Evolutionary conservation across 2,888 invertebrate genomes (phyloP), one percentile per base, ranked within the genome.

Genomic region (Alloplasta piceator): DNA sequence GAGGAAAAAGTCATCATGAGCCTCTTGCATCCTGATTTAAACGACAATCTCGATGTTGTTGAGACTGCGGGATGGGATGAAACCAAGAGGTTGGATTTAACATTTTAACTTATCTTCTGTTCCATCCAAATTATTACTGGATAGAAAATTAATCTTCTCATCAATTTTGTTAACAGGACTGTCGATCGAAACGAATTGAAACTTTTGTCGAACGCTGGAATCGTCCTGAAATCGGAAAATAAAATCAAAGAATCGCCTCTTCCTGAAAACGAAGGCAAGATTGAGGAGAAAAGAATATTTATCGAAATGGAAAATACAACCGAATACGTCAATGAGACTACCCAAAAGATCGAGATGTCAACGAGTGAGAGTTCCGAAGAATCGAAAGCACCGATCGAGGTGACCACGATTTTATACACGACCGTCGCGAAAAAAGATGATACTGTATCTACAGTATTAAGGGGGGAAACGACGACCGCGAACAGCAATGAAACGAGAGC

Each of bases 1-100:
- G 70, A 61, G 38, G 83, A 87, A 70, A 81, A 12, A 43, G 70
- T 89, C 36, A 86, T 90, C 64, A 56, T 90, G 66, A 85, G 85
- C 9, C 64, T 81, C 4, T 58, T 88, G 39, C 89, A 87, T 72
- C 83, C 87, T 3, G 80, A 85, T 5, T 50, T 89, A 6, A 50
- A 84, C n/a, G 82, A 87, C 26, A 73, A 78, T 73, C 70, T 87
- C 26, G 73, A 86, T 16, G 78, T 89, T 14, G 60, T 86, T 10
- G 39, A 72, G 5, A 39, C 46, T n/a, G 61, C 78, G 38, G 72
- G 39, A n/a, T n/a, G n/a, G 0, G 66, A 78, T 43, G 38, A 38
- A 6, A 72, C 43, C 14, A 12, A 55, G 16, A 43, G 66, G 72
- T 78, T 55, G 7, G 38, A 64, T 64, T 55, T 26, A 26, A 26